Percentiles rank a stretch among this genome's conserved stretches.
Evolutionary conservation across 1,140 invertebrate genomes (phyloP).

Genomic region (Lordiphosa stackelbergi): DNA sequence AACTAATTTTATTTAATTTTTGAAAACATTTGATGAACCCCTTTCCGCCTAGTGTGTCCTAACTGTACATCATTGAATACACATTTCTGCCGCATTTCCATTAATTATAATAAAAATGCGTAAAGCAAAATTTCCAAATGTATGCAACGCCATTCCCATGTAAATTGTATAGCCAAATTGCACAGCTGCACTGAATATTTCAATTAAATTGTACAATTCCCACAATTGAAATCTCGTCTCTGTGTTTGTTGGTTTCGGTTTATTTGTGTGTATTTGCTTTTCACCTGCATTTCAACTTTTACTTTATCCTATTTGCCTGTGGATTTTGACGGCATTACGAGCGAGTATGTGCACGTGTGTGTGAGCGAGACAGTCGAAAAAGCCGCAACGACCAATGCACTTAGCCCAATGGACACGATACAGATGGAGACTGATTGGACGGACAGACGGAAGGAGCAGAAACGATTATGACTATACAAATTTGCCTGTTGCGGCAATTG

Average conservation of each 20-base stretch:
- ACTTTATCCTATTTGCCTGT: slow-evolving; percentile 49
- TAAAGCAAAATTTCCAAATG: not conserved
- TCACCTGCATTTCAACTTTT: slow-evolving; percentile 51
- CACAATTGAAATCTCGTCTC: slow-evolving; percentile 20
- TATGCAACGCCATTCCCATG: not conserved
- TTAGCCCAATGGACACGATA: slow-evolving; percentile 20
- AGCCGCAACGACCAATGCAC: slow-evolving; percentile 51
- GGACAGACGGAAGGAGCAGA: slow-evolving; percentile 3
- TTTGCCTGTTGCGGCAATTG: slow-evolving; percentile 52
- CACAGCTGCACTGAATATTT: slow-evolving; percentile 30
- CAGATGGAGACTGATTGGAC: not conserved
- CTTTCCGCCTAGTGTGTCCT: too few species aligned
- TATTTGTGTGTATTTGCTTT: slow-evolving; percentile 31
- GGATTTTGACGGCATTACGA: slow-evolving; percentile 38
- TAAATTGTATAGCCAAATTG: slow-evolving; percentile 8
- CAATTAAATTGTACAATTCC: slow-evolving; percentile 36
- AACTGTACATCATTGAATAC: not conserved
- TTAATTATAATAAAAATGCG: slow-evolving; percentile 7
- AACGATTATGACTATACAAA: slow-evolving; percentile 57
- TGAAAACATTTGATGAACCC: too few species aligned
- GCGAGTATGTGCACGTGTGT: slow-evolving; percentile 5
- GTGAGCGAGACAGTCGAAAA: slow-evolving; percentile 18
- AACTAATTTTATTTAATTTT: too few species aligned
- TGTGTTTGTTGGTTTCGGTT: not conserved
- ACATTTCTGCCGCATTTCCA: slow-evolving; percentile 4